Evolutionary conservation across 2,797 vertebrate species (phyloP), one percentile per base, ranked within the genome.

Genomic region (Acropternis orthonyx): DNA sequence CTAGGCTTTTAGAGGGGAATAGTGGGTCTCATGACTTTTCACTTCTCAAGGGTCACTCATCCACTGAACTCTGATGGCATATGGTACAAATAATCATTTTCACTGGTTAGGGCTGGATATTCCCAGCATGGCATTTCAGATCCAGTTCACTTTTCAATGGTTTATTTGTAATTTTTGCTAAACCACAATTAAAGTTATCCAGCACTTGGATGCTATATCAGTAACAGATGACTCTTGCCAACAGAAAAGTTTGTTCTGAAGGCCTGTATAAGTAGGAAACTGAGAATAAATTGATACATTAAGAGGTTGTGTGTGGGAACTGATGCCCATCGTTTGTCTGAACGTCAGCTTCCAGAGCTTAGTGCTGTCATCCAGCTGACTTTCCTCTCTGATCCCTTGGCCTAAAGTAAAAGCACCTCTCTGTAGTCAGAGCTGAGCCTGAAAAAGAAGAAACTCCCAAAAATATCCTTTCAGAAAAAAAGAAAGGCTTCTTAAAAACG

Each of bases 161-260:
- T 97, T 96, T 97, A 97, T 97, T 97, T 95, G 96, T 81, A 96
- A 96, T 94, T 94, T 95, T 90, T 96, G 78, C 88, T 96, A 97
- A 97, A 96, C 94, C 94, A 91, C 91, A 67, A 76, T 92, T 96
- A 92, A 93, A 95, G 85, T 93, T 91, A 92, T 73, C 92, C 92
- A 96, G 68, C 76, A 3, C 71, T 96, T 95, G 85, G 85, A 84
- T 88, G 89, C 82, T 63, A 67, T 84, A 84, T 92, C 92, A 95
- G 92, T 95, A 96, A 96, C 69, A 63, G 79, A 81, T 92, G 95
- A 89, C 63, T 66, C 83, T 96, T 94, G 92, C 73, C 89, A 96
- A 74, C 46, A 63, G 72, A 69, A 83, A 66, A 96, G 95, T 96
- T 91, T 94, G 89, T 84, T 96, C 87, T 89, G 89, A 93, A 97